Evolutionary conservation across 92 coral and sea anemone species (phyloP).

Genomic region (Palythoa grandiflora): DNA sequence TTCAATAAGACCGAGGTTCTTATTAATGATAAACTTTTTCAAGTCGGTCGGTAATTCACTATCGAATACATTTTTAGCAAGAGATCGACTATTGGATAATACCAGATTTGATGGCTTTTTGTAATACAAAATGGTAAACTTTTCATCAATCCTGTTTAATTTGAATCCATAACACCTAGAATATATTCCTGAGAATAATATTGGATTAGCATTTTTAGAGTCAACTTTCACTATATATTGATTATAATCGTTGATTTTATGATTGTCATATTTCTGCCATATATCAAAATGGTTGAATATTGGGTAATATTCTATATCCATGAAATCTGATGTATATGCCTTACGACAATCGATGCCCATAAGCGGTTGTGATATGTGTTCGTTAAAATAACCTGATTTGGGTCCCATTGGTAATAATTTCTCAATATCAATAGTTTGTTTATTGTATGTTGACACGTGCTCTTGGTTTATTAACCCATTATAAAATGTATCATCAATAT

Average conservation of each 20-base stretch:
- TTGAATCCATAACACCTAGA: no score
- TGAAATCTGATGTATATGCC: constrained; percentile 32
- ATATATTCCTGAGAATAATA: no score
- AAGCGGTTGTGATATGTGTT: neutral
- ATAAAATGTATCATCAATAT: neutral
- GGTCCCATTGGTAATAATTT: neutral
- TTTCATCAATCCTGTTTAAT: constrained; percentile 23
- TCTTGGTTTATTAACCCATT: neutral
- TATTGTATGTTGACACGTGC: neutral
- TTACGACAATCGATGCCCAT: neutral
- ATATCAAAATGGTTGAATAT: constrained; percentile 14
- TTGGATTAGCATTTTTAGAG: no score
- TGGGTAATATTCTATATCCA: constrained; percentile 37
- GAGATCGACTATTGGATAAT: neutral
- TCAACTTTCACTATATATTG: no score
- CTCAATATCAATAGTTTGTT: neutral
- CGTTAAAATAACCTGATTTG: neutral
- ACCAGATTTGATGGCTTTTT: constrained; percentile 37
- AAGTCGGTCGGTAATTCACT: neutral
- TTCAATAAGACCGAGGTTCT: constrained; percentile 13
- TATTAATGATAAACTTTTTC: constrained; percentile 19
- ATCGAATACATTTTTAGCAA: neutral
- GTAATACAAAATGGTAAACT: neutral
- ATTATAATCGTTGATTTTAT: no score
- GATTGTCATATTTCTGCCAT: no score